Evolutionary conservation across 2,888 invertebrate species (phyloP).

Genomic region (Philaethria dido): DNA sequence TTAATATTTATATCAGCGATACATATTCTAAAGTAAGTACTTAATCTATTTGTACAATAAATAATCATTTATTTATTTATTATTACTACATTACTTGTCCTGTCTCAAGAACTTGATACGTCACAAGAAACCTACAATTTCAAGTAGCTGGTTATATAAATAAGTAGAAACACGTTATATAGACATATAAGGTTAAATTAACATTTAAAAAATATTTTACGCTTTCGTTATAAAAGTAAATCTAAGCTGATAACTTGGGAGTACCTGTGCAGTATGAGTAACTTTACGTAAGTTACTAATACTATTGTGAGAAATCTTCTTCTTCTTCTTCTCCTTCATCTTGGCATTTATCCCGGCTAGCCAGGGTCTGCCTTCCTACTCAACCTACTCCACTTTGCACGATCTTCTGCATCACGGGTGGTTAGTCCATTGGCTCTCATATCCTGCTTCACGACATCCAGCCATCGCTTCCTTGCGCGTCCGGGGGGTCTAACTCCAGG

Average conservation of each 20-base stretch:
- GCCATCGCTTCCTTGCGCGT: too few species aligned
- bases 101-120: slow-evolving; percentile 40
- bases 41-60: neutral
- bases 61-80: neutral
- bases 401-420: too few species aligned
- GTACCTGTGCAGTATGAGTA: too few species aligned
- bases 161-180: slow-evolving; percentile 27
- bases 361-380: too few species aligned
- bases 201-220: slow-evolving; percentile 10
- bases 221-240: neutral
- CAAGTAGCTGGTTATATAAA: slow-evolving; percentile 39
- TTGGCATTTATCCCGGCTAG: too few species aligned
- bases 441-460: too few species aligned
- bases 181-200: slow-evolving; percentile 31
- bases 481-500: too few species aligned
- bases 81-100: slow-evolving; percentile 29
- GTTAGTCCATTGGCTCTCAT: too few species aligned
- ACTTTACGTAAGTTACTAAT: too few species aligned
- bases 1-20: neutral
- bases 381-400: too few species aligned
- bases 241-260: slow-evolving; percentile 4
- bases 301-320: too few species aligned
- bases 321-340: too few species aligned
- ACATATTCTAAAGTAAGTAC: neutral
- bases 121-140: slow-evolving; percentile 36